phyloP scores from a whole-genome alignment of 2,113 vertebrate species.

The Corythaixoides concolor region DNA sequence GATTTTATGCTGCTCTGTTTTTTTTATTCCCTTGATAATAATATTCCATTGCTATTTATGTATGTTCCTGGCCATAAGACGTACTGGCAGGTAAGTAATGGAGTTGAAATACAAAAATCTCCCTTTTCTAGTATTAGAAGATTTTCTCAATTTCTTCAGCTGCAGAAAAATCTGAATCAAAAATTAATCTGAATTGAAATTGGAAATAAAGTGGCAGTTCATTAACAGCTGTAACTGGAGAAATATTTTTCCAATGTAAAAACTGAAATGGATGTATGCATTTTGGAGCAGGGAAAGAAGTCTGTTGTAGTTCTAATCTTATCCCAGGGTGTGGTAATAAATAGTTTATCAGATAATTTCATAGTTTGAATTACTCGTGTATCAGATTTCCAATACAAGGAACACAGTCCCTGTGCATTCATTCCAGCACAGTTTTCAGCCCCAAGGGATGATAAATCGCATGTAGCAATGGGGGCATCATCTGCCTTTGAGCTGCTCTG shows the following conservation, averaged over 20 bases:
- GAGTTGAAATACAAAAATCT: not conserved
- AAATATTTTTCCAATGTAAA: not conserved
- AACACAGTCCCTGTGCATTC: not conserved
- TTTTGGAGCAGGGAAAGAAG: not conserved
- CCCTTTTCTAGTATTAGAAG: not conserved
- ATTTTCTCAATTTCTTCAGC: not conserved
- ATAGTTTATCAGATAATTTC: not conserved
- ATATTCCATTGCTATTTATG: constrained; percentile 71
- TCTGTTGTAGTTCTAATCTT: not conserved
- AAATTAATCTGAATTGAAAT: not conserved
- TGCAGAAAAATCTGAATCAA: not conserved
- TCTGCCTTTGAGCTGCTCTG: not conserved
- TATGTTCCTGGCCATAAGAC: constrained; percentile 73
- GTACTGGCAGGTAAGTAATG: constrained; percentile 69
- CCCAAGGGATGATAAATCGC: not conserved
- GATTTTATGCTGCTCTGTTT: constrained; percentile 75
- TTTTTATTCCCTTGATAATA: constrained; percentile 73
- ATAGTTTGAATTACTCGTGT: not conserved
- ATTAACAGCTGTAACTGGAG: not conserved
- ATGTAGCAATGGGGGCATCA: not conserved
- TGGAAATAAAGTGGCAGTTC: not conserved
- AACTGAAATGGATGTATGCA: not conserved
- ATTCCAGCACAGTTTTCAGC: not conserved
- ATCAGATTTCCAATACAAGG: not conserved
- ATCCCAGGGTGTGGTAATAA: not conserved